Percentiles rank a stretch among this genome's conserved stretches.
phyloP scores from a whole-genome alignment of 2,113 vertebrate species.

The Acanthisitta chloris region DNA sequence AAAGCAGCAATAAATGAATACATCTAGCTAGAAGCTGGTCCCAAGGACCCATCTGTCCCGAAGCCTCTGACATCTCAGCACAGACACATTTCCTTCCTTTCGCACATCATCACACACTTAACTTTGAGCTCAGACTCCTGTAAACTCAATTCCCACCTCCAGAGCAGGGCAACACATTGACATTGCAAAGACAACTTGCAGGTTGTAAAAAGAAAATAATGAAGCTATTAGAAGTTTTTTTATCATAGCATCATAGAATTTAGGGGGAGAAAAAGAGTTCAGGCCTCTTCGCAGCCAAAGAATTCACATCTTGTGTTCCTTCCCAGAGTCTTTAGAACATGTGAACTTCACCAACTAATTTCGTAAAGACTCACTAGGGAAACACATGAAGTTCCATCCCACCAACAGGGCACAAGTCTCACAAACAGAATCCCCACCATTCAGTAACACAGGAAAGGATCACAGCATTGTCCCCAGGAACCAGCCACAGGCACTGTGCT shows the following conservation, averaged over 20 bases:
- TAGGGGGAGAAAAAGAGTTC: too few relatives aligned
- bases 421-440: not conserved
- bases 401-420: not conserved
- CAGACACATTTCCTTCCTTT: accelerated
- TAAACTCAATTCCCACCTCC: not conserved
- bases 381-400: not conserved
- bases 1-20: not conserved
- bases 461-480: not conserved
- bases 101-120: not conserved
- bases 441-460: not conserved
- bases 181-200: not conserved
- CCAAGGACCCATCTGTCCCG: not conserved
- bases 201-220: not conserved
- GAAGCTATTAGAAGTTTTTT: not conserved
- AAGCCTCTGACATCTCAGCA: not conserved
- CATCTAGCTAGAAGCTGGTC: not conserved
- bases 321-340: not conserved
- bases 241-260: too few relatives aligned
- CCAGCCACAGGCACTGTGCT: not conserved
- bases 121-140: not conserved
- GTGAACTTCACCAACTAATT: not conserved
- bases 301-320: not conserved
- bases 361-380: not conserved
- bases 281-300: not conserved
- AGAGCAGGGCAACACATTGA: not conserved